Conservation (phyloP, 2,888 invertebrate species). For the Halictus quadricinctus region DNA sequence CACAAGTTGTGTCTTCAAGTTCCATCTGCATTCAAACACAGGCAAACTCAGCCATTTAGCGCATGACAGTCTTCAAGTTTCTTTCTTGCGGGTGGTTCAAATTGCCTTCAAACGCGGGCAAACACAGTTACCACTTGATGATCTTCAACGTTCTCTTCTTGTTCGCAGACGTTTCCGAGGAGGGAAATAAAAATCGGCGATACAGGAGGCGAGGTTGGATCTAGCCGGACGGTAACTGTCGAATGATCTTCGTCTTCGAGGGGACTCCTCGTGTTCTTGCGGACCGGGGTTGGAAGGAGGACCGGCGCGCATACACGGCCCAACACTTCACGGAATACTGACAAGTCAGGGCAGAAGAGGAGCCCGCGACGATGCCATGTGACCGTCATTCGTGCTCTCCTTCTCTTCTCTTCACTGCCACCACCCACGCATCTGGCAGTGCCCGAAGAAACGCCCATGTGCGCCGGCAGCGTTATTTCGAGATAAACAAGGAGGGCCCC, state of each 20-base stretch:
- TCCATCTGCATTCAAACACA: neutral
- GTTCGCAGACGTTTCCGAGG: neutral
- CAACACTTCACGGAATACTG: constrained; percentile 77
- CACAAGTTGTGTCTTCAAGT: no score
- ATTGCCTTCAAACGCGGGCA: neutral
- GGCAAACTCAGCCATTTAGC: neutral
- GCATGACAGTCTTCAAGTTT: neutral
- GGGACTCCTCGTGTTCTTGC: constrained; percentile 14
- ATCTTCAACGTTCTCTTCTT: neutral
- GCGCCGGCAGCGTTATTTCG: constrained; percentile 66
- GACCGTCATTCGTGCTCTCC: constrained; percentile 71
- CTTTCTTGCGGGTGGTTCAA: neutral
- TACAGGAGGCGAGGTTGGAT: neutral
- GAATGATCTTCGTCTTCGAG: neutral
- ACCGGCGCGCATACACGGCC: constrained; percentile 58
- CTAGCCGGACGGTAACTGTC: neutral
- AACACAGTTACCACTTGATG: neutral
- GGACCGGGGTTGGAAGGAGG: constrained; percentile 53
- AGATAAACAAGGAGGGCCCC: constrained; percentile 62
- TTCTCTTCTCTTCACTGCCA: constrained; percentile 72
- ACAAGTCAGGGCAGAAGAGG: constrained; percentile 75
- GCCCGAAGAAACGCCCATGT: constrained; percentile 70
- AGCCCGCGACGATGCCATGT: constrained; percentile 74
- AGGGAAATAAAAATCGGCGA: neutral
- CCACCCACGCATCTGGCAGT: constrained; percentile 77